phyloP scores from a whole-genome alignment of 2,113 vertebrate genomes.

The human (Homo sapiens) region DNA sequence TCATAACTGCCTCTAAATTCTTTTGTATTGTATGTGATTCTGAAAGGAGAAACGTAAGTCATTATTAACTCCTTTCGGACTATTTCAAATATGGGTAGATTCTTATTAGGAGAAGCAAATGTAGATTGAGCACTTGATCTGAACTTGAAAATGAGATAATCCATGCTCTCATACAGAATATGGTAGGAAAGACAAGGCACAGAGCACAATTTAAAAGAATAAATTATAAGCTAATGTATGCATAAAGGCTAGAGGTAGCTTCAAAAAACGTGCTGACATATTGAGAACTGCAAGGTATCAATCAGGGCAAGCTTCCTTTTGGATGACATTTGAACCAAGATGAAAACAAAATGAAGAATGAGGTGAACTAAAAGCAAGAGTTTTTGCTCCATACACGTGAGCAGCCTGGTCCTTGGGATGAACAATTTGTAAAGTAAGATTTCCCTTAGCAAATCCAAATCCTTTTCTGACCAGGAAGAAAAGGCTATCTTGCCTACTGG shows the following conservation, averaged over 20 bases:
- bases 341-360: background rate
- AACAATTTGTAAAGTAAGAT: background rate
- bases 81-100: slow-evolving; percentile 26
- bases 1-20: background rate
- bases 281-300: background rate
- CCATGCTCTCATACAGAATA: background rate
- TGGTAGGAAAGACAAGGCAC: background rate
- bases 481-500: background rate
- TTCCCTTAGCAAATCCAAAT: background rate
- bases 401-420: background rate
- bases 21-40: background rate
- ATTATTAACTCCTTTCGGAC: background rate
- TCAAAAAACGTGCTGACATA: background rate
- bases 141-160: slow-evolving; percentile 15
- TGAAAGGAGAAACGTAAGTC: slow-evolving; percentile 23
- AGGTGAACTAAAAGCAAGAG: background rate
- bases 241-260: background rate
- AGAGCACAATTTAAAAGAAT: background rate
- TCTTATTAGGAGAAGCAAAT: slow-evolving; percentile 19
- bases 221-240: slow-evolving; percentile 8
- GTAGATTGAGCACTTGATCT: background rate
- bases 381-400: background rate
- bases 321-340: background rate
- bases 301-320: background rate
- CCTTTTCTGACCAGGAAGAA: background rate